A percentile compares a stretch with the other conserved stretches of the same genome.
These are phyloP conservation scores for Drosophila nr. perissopoda DNA, from an alignment of 2,888 invertebrate species.

Conservation along the genomic window DNA sequence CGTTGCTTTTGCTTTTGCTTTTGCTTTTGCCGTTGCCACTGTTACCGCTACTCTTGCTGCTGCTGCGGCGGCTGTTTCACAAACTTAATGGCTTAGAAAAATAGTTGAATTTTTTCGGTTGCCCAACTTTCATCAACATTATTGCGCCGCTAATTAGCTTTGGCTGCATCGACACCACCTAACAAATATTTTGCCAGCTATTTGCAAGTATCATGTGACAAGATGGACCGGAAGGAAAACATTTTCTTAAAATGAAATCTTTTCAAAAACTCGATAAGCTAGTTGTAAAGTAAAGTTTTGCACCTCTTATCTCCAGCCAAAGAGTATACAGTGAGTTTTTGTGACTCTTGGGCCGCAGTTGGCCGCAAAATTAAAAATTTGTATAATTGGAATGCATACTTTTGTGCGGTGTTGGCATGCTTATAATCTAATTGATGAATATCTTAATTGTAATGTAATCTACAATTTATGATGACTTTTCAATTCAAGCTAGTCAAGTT, in stretches of 20 bases:
- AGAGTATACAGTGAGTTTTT: constrained; percentile 41
- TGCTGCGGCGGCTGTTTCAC: constrained; percentile 65
- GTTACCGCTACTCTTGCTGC: constrained; percentile 8
- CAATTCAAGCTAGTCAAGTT: not conserved
- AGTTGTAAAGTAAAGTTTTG: not conserved
- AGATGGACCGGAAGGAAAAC: not conserved
- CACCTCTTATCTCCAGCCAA: constrained; percentile 10
- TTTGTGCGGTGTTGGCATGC: constrained; percentile 1
- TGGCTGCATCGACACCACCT: constrained; percentile 26
- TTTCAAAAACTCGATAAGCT: not conserved
- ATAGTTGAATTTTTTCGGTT: constrained; percentile 75
- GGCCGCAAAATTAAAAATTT: not conserved
- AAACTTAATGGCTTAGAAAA: constrained; percentile 83
- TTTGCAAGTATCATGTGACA: not conserved
- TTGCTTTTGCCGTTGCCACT: constrained; percentile 14
- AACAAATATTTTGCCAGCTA: constrained; percentile 25
- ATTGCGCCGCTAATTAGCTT: constrained; percentile 57
- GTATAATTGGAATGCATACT: constrained; percentile 37
- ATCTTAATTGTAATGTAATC: not conserved
- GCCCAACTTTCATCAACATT: constrained; percentile 75
- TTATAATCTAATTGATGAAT: not conserved
- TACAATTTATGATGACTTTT: no score
- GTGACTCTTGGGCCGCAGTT: not conserved
- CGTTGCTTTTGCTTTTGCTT: constrained; percentile 24
- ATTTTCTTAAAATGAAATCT: not conserved